Percentiles rank a stretch among this genome's conserved stretches.
phyloP scores from a whole-genome alignment of 2,888 invertebrate genomes.

The Tryphoninae sp. region DNA sequence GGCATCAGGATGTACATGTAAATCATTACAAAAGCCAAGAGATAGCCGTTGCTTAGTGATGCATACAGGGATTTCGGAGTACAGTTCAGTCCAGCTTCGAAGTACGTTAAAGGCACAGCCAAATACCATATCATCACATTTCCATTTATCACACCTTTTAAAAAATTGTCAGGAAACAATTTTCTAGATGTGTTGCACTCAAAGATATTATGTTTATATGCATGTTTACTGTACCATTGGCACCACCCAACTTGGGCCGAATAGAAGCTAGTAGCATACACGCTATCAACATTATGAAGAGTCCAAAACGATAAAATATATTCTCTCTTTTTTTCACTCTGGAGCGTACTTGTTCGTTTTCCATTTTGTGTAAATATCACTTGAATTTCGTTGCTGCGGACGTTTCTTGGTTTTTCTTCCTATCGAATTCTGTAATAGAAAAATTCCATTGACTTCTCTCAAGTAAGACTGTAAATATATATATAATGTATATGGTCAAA shows the following conservation, averaged over 20 bases:
- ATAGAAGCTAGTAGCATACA: slow-evolving; percentile 78
- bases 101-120: slow-evolving; percentile 77
- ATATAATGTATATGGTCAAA: neutral
- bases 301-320: slow-evolving; percentile 73
- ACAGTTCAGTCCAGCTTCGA: slow-evolving; percentile 78
- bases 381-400: neutral
- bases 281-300: slow-evolving; percentile 75
- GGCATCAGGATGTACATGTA: slow-evolving; percentile 78
- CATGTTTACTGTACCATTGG: slow-evolving; percentile 69
- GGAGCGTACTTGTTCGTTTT: slow-evolving; percentile 25
- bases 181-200: slow-evolving; percentile 2
- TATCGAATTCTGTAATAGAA: neutral
- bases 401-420: neutral
- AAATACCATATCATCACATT: slow-evolving; percentile 77
- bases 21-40: slow-evolving; percentile 74
- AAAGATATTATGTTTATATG: slow-evolving; percentile 32
- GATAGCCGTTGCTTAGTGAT: slow-evolving; percentile 73
- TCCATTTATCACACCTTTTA: slow-evolving; percentile 75
- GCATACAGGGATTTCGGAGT: slow-evolving; percentile 73
- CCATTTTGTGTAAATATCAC: neutral
- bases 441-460: neutral
- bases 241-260: slow-evolving; percentile 76
- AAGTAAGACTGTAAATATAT: neutral
- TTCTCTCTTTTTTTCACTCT: slow-evolving; percentile 47
- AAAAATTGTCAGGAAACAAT: neutral